A percentile compares a stretch with the other conserved stretches of the same genome.
These are phyloP conservation scores for Epicauta chinensis DNA, from an alignment of 1,140 invertebrate genomes.

Conservation along the genomic window DNA sequence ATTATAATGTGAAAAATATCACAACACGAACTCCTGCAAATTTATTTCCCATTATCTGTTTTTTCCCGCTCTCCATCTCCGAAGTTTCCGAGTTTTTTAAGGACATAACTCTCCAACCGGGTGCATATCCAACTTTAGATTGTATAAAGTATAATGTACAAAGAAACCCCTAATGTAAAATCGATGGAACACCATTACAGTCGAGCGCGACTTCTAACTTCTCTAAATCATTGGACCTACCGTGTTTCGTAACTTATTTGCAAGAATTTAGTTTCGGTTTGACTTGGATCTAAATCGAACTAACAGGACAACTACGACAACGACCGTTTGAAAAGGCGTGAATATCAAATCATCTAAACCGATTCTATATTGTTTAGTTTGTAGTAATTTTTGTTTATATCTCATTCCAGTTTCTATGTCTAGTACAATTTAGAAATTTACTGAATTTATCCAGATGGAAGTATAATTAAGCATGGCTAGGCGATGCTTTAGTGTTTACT, in stretches of 20 bases:
- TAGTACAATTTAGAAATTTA: too few species aligned
- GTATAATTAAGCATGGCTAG: too few species aligned
- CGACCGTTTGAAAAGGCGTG: too few species aligned
- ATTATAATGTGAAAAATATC: slow-evolving; percentile 42
- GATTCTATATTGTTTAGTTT: too few species aligned
- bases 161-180: slow-evolving; percentile 46
- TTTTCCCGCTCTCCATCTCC: slow-evolving; percentile 39
- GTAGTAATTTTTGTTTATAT: too few species aligned
- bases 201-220: slow-evolving; percentile 39
- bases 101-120: slow-evolving; percentile 39
- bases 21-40: slow-evolving; percentile 36
- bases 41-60: slow-evolving; percentile 45
- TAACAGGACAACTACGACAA: too few species aligned
- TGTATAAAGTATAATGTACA: slow-evolving; percentile 46
- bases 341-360: too few species aligned
- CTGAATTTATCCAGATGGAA: too few species aligned
- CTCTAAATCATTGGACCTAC: slow-evolving; percentile 37
- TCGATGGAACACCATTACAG: slow-evolving; percentile 44
- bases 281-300: not conserved
- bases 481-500: slow-evolving; percentile 7
- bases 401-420: too few species aligned
- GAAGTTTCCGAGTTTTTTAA: slow-evolving; percentile 39
- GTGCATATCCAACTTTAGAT: slow-evolving; percentile 44
- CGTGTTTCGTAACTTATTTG: slow-evolving; percentile 29
- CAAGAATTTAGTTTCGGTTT: slow-evolving; percentile 11